phyloP scores from a whole-genome alignment of 2,888 invertebrate genomes.

The Bombylius discolor region DNA sequence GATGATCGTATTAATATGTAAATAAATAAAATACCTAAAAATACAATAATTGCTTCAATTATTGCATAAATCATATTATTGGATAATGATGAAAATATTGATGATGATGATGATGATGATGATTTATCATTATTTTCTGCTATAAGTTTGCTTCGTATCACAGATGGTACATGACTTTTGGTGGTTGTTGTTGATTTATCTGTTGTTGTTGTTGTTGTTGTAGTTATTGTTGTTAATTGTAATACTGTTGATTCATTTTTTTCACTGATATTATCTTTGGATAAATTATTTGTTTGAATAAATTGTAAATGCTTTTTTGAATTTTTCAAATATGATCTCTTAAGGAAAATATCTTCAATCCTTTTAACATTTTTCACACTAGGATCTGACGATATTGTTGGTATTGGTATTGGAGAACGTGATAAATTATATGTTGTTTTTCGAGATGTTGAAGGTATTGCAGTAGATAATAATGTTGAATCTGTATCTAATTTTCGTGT shows the following conservation, averaged over 20 bases:
- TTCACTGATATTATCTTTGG: not conserved
- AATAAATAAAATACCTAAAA: not conserved
- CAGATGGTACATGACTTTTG: not conserved
- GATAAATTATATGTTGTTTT: not conserved
- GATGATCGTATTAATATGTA: not conserved
- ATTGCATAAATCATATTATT: not conserved
- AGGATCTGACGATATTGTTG: not conserved
- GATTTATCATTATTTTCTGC: not conserved
- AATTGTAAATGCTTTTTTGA: not conserved
- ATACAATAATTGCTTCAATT: not conserved
- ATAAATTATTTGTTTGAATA: not conserved
- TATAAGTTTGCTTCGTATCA: not conserved
- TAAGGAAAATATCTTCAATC: not conserved
- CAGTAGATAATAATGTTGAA: not conserved
- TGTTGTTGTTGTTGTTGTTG: not conserved
- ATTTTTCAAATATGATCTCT: not conserved
- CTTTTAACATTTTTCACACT: not conserved
- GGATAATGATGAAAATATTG: not conserved
- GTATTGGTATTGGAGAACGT: not conserved
- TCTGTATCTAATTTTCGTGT: not conserved
- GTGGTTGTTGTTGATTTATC: not conserved
- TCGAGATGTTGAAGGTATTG: not conserved
- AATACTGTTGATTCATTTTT: not conserved
- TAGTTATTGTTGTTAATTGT: not conserved
- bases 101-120: not conserved